phyloP scores from a whole-genome alignment of 1,140 invertebrate genomes.

The Panagrolaimus sp. region DNA sequence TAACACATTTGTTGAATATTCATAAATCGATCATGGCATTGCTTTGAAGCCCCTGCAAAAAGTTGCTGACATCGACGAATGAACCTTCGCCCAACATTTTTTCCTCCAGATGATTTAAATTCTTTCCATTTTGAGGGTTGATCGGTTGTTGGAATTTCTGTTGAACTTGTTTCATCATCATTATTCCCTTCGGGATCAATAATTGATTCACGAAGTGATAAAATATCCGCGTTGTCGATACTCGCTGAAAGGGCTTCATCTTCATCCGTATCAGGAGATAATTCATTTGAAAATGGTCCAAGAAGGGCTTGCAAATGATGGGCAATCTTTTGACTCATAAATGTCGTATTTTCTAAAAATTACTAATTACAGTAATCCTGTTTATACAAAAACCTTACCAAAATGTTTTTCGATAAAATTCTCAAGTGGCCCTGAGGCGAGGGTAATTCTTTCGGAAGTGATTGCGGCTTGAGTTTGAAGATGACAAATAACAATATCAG shows the following conservation, averaged over 20 bases:
- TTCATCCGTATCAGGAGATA: slow-evolving; percentile 28
- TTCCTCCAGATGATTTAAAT: background rate
- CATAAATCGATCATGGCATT: slow-evolving; percentile 30
- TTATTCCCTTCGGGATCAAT: slow-evolving; percentile 13
- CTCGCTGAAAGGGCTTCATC: slow-evolving; percentile 28
- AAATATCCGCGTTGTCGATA: slow-evolving; percentile 25
- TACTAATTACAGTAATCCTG: background rate
- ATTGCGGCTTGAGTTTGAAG: slow-evolving; percentile 35
- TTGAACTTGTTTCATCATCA: background rate
- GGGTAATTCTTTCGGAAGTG: slow-evolving; percentile 27
- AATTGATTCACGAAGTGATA: background rate
- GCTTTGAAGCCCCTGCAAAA: slow-evolving; percentile 1
- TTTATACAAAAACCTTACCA: slow-evolving; percentile 16
- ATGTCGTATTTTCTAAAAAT: slow-evolving; percentile 18
- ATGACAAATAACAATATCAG: slow-evolving; percentile 36
- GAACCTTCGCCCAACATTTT: background rate
- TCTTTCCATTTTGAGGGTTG: background rate
- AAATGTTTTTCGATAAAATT: slow-evolving; percentile 41
- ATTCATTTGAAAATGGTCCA: slow-evolving; percentile 37
- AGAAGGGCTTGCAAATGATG: slow-evolving; percentile 18
- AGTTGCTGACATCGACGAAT: slow-evolving; percentile 3
- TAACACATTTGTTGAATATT: slow-evolving; percentile 35
- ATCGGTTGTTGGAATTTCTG: slow-evolving; percentile 15
- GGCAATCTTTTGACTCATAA: slow-evolving; percentile 30
- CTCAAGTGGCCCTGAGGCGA: slow-evolving; percentile 35